phyloP scores from a whole-genome alignment of 2,888 invertebrate species.

The Apamea sordens region DNA sequence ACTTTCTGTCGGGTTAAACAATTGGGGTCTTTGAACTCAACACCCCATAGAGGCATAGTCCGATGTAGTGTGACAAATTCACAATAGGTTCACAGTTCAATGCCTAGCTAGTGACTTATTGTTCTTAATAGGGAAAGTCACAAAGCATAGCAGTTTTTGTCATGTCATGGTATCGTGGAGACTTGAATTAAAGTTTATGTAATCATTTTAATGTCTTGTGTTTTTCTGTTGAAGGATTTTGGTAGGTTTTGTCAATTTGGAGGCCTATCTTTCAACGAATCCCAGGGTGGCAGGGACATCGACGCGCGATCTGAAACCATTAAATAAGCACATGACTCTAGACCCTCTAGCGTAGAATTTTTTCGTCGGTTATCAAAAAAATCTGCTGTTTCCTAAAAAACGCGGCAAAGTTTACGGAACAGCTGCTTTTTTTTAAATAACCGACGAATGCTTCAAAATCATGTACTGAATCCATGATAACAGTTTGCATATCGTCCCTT shows the following conservation, averaged over 20 bases:
- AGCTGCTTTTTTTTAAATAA: too few species aligned
- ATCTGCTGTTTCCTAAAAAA: too few species aligned
- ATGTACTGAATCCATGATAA: too few species aligned
- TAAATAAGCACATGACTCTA: too few species aligned
- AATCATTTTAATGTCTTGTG: conserved; percentile 5
- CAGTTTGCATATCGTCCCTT: too few species aligned
- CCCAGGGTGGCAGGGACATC: too few species aligned
- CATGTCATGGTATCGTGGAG: conserved; percentile 43
- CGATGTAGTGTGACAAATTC: conserved; percentile 57
- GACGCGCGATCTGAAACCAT: too few species aligned
- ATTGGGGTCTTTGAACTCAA: conserved; percentile 31
- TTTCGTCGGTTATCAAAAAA: too few species aligned
- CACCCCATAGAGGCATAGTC: conserved; percentile 27
- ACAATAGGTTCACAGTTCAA: conserved; percentile 66
- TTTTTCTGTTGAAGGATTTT: not conserved
- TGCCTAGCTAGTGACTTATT: conserved; percentile 56
- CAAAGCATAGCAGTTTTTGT: conserved; percentile 46
- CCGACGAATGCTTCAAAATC: too few species aligned
- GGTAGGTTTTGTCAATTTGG: not conserved
- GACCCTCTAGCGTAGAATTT: too few species aligned
- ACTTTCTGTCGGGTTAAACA: conserved; percentile 11
- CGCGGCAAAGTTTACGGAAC: too few species aligned
- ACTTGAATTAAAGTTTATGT: conserved; percentile 10
- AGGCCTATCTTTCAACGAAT: not conserved
- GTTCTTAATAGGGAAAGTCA: conserved; percentile 58